Conservation (phyloP, 2,888 invertebrate genomes). For the Watsonalla binaria region DNA sequence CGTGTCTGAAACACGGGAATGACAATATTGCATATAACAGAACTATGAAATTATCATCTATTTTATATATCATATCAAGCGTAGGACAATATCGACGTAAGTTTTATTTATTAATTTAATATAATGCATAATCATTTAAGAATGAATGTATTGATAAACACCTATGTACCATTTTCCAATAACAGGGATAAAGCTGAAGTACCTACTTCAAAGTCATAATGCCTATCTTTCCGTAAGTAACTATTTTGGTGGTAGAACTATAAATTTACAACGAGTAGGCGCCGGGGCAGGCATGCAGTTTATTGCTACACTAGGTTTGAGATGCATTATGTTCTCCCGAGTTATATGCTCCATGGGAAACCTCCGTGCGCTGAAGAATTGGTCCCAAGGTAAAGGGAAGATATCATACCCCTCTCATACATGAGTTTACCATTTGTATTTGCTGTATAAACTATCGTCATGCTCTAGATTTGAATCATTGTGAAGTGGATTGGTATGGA, state of each 20-base stretch:
- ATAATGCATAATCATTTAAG: too few relatives aligned
- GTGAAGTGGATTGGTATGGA: constrained; percentile 3
- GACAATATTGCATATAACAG: background rate
- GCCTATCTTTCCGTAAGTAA: constrained; percentile 22
- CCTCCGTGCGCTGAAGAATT: constrained; percentile 41
- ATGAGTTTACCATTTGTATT: background rate
- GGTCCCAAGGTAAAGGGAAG: constrained; percentile 51
- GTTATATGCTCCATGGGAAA: constrained; percentile 49
- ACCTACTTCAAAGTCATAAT: constrained; percentile 4
- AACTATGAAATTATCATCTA: background rate
- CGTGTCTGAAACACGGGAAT: background rate
- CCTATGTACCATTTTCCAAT: constrained; percentile 4
- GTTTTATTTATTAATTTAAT: too few relatives aligned
- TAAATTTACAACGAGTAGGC: constrained; percentile 30
- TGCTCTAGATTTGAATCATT: constrained; percentile 1
- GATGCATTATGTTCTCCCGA: constrained; percentile 45
- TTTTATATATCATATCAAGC: too few relatives aligned
- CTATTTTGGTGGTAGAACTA: constrained; percentile 30
- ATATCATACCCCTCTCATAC: constrained; percentile 16
- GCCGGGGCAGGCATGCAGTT: constrained; percentile 43
- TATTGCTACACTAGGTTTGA: constrained; percentile 37
- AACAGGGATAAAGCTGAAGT: constrained; percentile 1
- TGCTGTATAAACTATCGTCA: background rate
- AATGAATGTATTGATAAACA: too few relatives aligned
- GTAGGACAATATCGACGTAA: too few relatives aligned